Conservation (phyloP, 2,888 invertebrate genomes). For the Eueremaeus valkanovi region DNA sequence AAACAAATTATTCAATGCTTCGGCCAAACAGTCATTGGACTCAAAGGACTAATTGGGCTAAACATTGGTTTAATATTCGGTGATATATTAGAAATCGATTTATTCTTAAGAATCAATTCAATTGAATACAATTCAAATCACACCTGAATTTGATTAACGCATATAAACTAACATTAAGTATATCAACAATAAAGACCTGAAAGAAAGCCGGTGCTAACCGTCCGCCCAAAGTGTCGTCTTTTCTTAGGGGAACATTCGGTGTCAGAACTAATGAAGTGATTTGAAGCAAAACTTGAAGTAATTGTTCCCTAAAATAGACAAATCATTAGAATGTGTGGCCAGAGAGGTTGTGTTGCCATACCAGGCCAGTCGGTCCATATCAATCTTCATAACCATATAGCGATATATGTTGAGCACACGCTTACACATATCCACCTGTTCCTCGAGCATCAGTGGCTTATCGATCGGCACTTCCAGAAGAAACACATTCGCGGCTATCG, state of each 20-base stretch:
- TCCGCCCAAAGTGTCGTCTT: slow-evolving; percentile 60
- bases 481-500: slow-evolving; percentile 92
- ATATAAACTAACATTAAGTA: neutral
- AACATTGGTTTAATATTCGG: slow-evolving; percentile 23
- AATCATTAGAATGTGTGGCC: neutral
- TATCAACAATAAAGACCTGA: slow-evolving; percentile 50
- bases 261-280: slow-evolving; percentile 82
- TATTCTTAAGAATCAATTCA: neutral
- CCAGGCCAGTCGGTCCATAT: slow-evolving; percentile 89
- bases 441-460: slow-evolving; percentile 68
- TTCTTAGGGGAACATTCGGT: slow-evolving; percentile 68
- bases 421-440: slow-evolving; percentile 94
- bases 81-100: neutral
- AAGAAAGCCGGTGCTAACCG: slow-evolving; percentile 55
- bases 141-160: neutral
- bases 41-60: slow-evolving; percentile 14
- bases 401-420: slow-evolving; percentile 91
- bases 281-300: slow-evolving; percentile 77
- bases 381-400: slow-evolving; percentile 93
- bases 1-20: slow-evolving; percentile 4
- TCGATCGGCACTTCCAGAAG: slow-evolving; percentile 61
- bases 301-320: slow-evolving; percentile 67
- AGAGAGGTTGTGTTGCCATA: slow-evolving; percentile 53
- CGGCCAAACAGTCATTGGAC: slow-evolving; percentile 23
- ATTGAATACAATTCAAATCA: neutral